These are phyloP conservation scores for Incurvaria masculella DNA, from an alignment of 2,888 invertebrate species.

Conservation along the genomic window DNA sequence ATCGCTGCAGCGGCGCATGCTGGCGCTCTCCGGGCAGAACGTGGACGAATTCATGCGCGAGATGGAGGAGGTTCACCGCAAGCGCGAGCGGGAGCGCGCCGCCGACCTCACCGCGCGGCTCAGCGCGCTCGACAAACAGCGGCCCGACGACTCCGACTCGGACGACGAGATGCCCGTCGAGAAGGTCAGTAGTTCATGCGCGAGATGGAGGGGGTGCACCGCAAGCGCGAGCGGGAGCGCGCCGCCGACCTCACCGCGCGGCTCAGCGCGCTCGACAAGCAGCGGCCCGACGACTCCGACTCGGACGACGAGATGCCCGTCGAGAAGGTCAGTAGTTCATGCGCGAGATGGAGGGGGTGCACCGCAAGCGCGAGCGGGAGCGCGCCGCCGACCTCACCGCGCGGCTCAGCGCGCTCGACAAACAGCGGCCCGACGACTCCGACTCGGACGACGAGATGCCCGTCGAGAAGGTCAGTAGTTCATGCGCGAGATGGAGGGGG, in stretches of 20 bases:
- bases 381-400: slow-evolving; percentile 60
- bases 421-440: slow-evolving; percentile 31
- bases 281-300: slow-evolving; percentile 34
- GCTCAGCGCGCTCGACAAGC: slow-evolving; percentile 13
- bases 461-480: slow-evolving; percentile 47
- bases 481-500: slow-evolving; percentile 90
- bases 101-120: slow-evolving; percentile 57
- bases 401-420: slow-evolving; percentile 23
- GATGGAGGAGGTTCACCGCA: slow-evolving; percentile 83
- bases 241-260: slow-evolving; percentile 59
- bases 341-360: slow-evolving; percentile 89
- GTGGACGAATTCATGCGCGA: slow-evolving; percentile 92
- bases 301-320: slow-evolving; percentile 19
- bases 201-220: slow-evolving; percentile 85
- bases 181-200: slow-evolving; percentile 70
- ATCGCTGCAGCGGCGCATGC: slow-evolving; percentile 80
- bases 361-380: slow-evolving; percentile 70
- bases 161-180: slow-evolving; percentile 18
- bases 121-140: neutral
- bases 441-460: slow-evolving; percentile 24
- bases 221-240: slow-evolving; percentile 68
- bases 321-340: slow-evolving; percentile 60
- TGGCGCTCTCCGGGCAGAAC: slow-evolving; percentile 87
- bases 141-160: slow-evolving; percentile 34
- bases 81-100: slow-evolving; percentile 65